Base-by-base conservation (phyloP, 2,888 invertebrate genomes). In the Amiota communis region DNA sequence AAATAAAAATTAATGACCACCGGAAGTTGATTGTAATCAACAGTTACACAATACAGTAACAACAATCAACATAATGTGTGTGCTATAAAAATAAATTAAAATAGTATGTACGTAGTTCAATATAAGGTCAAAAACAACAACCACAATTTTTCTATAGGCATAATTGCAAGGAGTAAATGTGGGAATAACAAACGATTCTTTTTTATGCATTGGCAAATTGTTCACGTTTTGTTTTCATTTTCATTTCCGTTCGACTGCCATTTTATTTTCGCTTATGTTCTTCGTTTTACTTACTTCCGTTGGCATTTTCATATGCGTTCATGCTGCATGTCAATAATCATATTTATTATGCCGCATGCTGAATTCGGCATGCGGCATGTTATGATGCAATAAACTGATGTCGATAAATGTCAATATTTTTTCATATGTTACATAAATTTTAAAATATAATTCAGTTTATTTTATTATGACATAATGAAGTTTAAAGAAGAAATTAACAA, bases 11-110 rank as follows among this genome's bases (percentile, higher is more conserved):
- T 85, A 83, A 83, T 83, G 85, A 84, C 80, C 76, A 77, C 83
- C 85, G 83, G 83, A 84, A 85, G 85, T 74, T 81, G 81, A 82
- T 81, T 79, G 83, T 82, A 83, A 83, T 83, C 85, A 85, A 85
- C 82, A 78, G 75, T 59, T 72, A 72, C 65, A 69, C 68, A 70
- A 59, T 36, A 70, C 68, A 75, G 75, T 57, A 77, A 74, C 68
- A 73, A 67, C 59, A 73, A 77, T 71, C 2, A 49, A 6, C 49
- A 51, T 49, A 67, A 67, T 59, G 20, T 20, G 17, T 20, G 17
- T 70, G 65, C 74, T 68, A 73, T 73, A 72, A 80, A 83, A 70
- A 75, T 51, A 73, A 72, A 77, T 65, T 71, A 74, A 69, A 79
- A 74, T 72, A 74, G n/a, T n/a, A n/a, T n/a, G n/a, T n/a, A n/a